Conservation (phyloP, 2,113 vertebrate species). For the Heteronetta atricapilla region DNA sequence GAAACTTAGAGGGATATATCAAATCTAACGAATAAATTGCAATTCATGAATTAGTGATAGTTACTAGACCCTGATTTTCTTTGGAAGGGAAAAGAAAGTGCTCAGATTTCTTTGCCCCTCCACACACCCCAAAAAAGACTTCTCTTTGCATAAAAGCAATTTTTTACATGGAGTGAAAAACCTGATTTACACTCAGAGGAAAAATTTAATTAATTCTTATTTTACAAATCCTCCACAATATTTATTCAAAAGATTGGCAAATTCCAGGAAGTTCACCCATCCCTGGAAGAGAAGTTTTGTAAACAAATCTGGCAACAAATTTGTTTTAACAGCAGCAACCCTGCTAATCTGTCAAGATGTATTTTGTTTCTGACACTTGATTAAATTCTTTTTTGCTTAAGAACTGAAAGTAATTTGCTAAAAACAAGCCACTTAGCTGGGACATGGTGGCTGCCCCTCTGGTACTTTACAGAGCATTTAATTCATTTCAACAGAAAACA, state of each 20-base stretch:
- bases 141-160: background rate
- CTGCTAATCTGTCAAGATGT: conserved; percentile 41
- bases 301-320: conserved; percentile 70
- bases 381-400: conserved; percentile 37
- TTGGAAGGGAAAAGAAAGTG: background rate
- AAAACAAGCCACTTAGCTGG: conserved; percentile 26
- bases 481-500: background rate
- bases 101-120: background rate
- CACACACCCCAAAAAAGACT: background rate
- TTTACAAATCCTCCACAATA: conserved; percentile 54
- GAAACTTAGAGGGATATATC: background rate
- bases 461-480: conserved; percentile 15
- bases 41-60: conserved; percentile 8
- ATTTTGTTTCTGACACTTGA: conserved; percentile 41
- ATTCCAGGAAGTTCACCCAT: conserved; percentile 55
- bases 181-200: conserved; percentile 9
- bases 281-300: conserved; percentile 55
- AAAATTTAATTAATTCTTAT: conserved; percentile 60
- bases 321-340: conserved; percentile 44
- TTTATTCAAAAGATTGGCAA: conserved; percentile 57
- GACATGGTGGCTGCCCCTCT: background rate
- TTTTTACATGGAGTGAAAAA: background rate
- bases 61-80: background rate
- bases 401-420: conserved; percentile 42
- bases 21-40: background rate